Conservation (phyloP, 2,888 invertebrate genomes). For the Suillia variegata region DNA sequence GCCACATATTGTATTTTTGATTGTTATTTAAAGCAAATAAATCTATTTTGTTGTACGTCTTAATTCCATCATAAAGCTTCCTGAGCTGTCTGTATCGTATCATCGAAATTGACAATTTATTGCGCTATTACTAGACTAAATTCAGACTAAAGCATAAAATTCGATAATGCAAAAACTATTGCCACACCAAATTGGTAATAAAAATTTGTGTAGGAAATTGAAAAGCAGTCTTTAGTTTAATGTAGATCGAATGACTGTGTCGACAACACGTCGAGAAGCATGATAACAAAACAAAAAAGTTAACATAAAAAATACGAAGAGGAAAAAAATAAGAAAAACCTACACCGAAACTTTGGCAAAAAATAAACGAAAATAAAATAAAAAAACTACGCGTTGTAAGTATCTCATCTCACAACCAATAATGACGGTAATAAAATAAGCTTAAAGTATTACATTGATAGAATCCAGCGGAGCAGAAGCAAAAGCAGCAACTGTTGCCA, state of each 20-base stretch:
- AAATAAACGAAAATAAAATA: neutral
- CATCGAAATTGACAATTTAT: too few relatives aligned
- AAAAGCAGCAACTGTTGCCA: constrained; percentile 1
- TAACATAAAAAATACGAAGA: constrained; percentile 11
- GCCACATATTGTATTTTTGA: too few relatives aligned
- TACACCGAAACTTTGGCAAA: constrained; percentile 1
- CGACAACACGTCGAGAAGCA: constrained; percentile 11
- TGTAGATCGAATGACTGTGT: constrained; percentile 22
- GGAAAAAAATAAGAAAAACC: neutral
- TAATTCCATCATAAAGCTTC: too few relatives aligned
- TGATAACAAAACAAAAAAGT: constrained; percentile 11
- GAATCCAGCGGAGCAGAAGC: constrained; percentile 19
- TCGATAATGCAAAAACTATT: constrained; percentile 29
- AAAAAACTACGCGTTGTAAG: constrained; percentile 20
- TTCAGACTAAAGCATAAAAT: too few relatives aligned
- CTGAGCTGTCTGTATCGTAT: too few relatives aligned
- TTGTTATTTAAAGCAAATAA: too few relatives aligned
- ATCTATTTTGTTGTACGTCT: too few relatives aligned
- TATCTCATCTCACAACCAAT: constrained; percentile 47
- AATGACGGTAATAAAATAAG: constrained; percentile 59
- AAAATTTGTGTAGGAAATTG: constrained; percentile 36
- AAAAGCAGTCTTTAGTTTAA: constrained; percentile 34
- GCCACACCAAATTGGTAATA: constrained; percentile 26
- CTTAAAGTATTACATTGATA: constrained; percentile 54
- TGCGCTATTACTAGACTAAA: too few relatives aligned